A percentile compares a stretch with the other conserved stretches of the same genome.
Evolutionary conservation across 2,113 vertebrate genomes (phyloP).

Genomic region (Rousettus leschenaultii): DNA sequence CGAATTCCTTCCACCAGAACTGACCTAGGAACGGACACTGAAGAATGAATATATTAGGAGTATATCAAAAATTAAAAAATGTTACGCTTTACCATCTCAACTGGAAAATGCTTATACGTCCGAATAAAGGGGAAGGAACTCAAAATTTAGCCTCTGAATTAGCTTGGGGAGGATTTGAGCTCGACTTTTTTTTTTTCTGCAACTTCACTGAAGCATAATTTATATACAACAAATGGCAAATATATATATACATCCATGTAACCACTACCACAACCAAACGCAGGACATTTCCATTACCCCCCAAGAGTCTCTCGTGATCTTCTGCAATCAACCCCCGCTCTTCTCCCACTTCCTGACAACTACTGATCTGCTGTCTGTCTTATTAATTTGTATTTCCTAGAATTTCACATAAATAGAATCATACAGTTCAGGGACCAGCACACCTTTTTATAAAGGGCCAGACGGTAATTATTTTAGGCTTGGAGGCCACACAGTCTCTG

Average conservation of each 20-base stretch:
- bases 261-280: neutral
- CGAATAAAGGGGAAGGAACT: neutral
- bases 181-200: neutral
- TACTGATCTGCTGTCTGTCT: neutral
- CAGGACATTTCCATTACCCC: neutral
- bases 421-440: neutral
- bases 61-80: neutral
- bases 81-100: neutral
- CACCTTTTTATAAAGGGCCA: neutral
- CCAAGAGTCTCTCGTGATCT: neutral
- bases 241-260: neutral
- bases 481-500: neutral
- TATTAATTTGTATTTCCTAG: neutral
- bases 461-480: neutral
- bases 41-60: neutral
- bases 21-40: neutral
- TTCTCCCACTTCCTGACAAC: neutral
- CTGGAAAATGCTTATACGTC: neutral
- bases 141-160: neutral
- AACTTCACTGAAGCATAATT: neutral
- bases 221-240: neutral
- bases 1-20: neutral
- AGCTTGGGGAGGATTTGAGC: neutral
- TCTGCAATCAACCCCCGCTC: neutral
- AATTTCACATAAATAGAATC: neutral